phyloP scores from a whole-genome alignment of 2,113 vertebrate genomes.

The Syrrhaptes paradoxus region DNA sequence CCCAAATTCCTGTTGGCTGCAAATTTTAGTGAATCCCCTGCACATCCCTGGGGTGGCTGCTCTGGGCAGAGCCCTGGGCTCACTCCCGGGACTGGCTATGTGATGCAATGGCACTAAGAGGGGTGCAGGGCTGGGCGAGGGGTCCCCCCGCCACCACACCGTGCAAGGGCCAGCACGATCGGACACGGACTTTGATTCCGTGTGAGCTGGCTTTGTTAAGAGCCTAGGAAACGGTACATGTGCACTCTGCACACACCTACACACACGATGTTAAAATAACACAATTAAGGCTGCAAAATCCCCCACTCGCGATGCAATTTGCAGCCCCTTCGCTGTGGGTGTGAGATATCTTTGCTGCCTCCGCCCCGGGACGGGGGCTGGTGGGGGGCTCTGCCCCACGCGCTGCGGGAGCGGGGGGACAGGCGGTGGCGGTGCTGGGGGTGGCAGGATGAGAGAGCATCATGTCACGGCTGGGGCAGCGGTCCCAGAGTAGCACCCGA shows the following conservation, averaged over 20 bases:
- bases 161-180: not conserved
- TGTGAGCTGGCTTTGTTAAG: slow-evolving; percentile 27
- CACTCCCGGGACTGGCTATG: accelerated
- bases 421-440: not conserved
- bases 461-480: not conserved
- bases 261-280: slow-evolving; percentile 59
- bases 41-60: not conserved
- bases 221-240: slow-evolving; percentile 62
- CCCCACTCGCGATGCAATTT: slow-evolving; percentile 47
- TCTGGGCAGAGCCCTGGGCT: accelerated
- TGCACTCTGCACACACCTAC: slow-evolving; percentile 64
- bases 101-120: accelerated
- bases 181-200: not conserved
- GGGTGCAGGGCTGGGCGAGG: not conserved
- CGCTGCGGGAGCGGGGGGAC: not conserved
- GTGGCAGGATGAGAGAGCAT: not conserved
- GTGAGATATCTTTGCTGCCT: slow-evolving; percentile 58
- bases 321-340: slow-evolving; percentile 57
- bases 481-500: accelerated
- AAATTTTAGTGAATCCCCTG: accelerated
- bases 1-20: not conserved
- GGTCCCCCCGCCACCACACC: not conserved
- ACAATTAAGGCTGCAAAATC: slow-evolving; percentile 64
- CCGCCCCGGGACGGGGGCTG: not conserved
- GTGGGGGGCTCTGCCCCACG: slow-evolving; percentile 32